Base-by-base conservation (phyloP, 2,888 invertebrate species). In the Fabriciana adippe region DNA sequence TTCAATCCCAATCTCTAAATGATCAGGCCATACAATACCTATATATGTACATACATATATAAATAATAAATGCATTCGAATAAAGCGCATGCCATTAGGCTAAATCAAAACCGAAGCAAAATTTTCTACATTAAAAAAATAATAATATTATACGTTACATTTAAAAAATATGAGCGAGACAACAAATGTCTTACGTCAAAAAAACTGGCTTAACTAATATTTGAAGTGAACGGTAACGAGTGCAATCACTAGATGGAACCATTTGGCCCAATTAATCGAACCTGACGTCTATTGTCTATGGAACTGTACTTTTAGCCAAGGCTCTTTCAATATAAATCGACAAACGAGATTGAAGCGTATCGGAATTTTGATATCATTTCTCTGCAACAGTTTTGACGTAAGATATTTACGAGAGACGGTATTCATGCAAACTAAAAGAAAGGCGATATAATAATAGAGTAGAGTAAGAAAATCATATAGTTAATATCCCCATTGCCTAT, bases 21-120 rank as follows among this genome's bases (percentile, higher is more conserved):
- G 48, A 59, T 48, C 16, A 48, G 14, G 54, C 54, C n/a, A 31
- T 15, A 54, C 3, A 54, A 45, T 47, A 26, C 26, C 21, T 11
- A 41, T 41, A 47, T 47, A n/a, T n/a, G n/a, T 31, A 57, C 6
- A 56, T 57, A 57, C 45, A 57, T 21, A 57, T 41, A 57, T n/a
- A 59, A 15, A 16, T 26, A 21, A 26, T 4, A 15, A 48, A 47
- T 48, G 47, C n/a, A 59, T 31, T 5, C 31, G 8, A 41, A 3
- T 2, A 41, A 41, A 41, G 26, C 59, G 13, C 59, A 59, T 59
- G 59, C 59, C 16, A 13, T 48, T 31, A 59, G 31, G 59, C 59
- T 11, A 59, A 57, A 59, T n/a, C 31, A 59, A 59, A 48, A 31
- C n/a, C 5, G 5, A 59, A 48, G 59, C 59, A 16, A 48, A 3